Base-by-base conservation (phyloP, 2,888 invertebrate genomes). In the Opisthograptis luteolata region DNA sequence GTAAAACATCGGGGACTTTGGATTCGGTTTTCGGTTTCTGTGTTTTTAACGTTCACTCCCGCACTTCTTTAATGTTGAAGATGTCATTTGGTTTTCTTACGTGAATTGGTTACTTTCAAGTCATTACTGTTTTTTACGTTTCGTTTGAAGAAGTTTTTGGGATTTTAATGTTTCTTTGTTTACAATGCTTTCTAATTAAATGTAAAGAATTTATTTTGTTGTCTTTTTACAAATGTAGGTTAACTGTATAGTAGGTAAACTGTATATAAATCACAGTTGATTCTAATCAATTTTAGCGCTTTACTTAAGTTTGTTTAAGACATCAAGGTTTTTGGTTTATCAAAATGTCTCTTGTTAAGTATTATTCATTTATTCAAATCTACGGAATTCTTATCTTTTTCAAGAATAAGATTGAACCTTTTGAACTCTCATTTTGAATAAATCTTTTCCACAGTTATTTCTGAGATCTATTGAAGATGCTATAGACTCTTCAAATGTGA, bases 1-100 rank as follows among this genome's bases (percentile, higher is more conserved):
- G 60, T 63, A 48, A 62, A 66, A 64, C 65, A 63, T 60, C 51
- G 47, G 54, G 58, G 52, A 60, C 49, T 64, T 68, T 73, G 69
- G 68, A 68, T 67, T 69, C 61, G 50, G 54, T 62, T 64, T 68
- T 62, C 61, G 61, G 65, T 71, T 66, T 57, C 58, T 55, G 43
- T 55, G 48, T 58, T 61, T 47, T 51, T 25, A 42, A 48, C 25
- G 56, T 60, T 54, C 58, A 45, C 54, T 48, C 36, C 54, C 7
- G 44, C 58, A 41, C 44, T 56, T 54, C 53, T 57, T 58, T 37
- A n/a, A n/a, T 46, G 44, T 10, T 39, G 35, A 19, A 14, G 9
- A n/a, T n/a, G 14, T 42, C 32, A 25, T 48, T 31, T 42, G 20
- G 40, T 39, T 32, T 43, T 37, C 39, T 45, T 45, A 24, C 3